These are phyloP conservation scores for Alviniconcha marisindica DNA, from an alignment of 1,140 invertebrate species.

Conservation along the genomic window DNA sequence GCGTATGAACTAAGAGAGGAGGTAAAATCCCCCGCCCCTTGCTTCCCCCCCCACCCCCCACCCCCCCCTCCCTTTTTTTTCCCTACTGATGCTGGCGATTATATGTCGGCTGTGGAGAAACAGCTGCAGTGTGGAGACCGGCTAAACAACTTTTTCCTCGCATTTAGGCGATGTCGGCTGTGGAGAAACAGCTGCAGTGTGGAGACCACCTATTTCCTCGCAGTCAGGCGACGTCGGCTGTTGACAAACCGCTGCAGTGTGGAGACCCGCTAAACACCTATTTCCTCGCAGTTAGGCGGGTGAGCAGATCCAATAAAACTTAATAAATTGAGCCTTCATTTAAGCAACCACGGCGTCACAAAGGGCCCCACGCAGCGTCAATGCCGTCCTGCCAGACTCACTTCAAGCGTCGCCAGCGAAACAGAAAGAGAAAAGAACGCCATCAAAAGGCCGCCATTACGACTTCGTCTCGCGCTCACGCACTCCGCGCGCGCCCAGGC, in stretches of 20 bases:
- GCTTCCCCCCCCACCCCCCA: too few species aligned
- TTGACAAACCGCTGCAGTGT: background rate
- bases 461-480: constrained; percentile 19
- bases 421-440: background rate
- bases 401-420: background rate
- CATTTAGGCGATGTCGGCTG: constrained; percentile 26
- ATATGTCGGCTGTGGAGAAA: too few species aligned
- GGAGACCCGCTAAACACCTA: constrained; percentile 13
- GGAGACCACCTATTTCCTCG: too few species aligned
- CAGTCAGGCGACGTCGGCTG: too few species aligned
- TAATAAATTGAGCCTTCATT: constrained; percentile 32
- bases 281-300: constrained; percentile 28
- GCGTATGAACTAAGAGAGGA: too few species aligned
- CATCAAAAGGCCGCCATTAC: constrained; percentile 29
- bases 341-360: constrained; percentile 12
- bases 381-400: background rate
- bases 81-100: too few species aligned
- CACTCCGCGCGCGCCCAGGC: constrained; percentile 11
- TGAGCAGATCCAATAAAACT: constrained; percentile 29
- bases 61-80: too few species aligned
- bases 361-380: background rate
- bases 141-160: constrained; percentile 15
- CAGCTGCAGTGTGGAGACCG: constrained; percentile 4
- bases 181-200: too few species aligned
- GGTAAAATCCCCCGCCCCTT: too few species aligned